Percentiles rank a stretch among this genome's conserved stretches.
phyloP scores from a whole-genome alignment of 2,113 vertebrate genomes.

The Scatophagus argus region DNA sequence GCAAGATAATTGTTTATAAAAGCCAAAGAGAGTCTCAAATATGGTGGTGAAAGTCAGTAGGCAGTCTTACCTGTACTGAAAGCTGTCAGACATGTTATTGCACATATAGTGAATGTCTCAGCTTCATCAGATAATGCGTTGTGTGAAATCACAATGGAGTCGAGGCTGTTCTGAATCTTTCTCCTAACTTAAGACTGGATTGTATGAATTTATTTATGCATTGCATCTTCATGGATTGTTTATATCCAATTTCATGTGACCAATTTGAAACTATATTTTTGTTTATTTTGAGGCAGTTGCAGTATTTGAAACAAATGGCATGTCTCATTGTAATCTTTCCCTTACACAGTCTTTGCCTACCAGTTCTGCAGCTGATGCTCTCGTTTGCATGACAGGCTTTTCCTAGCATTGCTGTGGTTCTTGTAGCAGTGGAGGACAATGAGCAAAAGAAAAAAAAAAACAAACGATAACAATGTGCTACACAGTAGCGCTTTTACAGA shows the following conservation, averaged over 20 bases:
- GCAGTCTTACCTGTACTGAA: neutral
- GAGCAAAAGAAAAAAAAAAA: too few relatives aligned
- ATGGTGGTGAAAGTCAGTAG: constrained; percentile 2
- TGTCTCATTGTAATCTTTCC: constrained; percentile 1
- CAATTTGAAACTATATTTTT: neutral
- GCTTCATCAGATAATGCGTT: neutral
- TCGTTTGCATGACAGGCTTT: constrained; percentile 39
- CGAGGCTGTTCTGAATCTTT: neutral
- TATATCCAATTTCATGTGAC: neutral
- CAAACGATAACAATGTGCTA: constrained; percentile 3
- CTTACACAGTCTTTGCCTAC: neutral
- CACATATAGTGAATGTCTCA: neutral
- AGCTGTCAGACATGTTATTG: neutral
- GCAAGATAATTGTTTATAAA: neutral
- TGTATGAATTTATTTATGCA: neutral
- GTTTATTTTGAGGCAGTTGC: neutral
- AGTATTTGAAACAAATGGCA: neutral
- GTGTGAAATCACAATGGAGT: neutral
- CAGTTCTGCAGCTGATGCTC: constrained; percentile 4
- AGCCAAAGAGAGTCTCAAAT: neutral
- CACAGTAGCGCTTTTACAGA: neutral
- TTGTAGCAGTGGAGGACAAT: constrained; percentile 24
- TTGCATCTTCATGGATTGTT: neutral
- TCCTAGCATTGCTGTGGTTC: constrained; percentile 18
- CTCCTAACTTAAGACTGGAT: neutral